phyloP scores from a whole-genome alignment of 2,888 invertebrate genomes.

The Drosophila ezoana region DNA sequence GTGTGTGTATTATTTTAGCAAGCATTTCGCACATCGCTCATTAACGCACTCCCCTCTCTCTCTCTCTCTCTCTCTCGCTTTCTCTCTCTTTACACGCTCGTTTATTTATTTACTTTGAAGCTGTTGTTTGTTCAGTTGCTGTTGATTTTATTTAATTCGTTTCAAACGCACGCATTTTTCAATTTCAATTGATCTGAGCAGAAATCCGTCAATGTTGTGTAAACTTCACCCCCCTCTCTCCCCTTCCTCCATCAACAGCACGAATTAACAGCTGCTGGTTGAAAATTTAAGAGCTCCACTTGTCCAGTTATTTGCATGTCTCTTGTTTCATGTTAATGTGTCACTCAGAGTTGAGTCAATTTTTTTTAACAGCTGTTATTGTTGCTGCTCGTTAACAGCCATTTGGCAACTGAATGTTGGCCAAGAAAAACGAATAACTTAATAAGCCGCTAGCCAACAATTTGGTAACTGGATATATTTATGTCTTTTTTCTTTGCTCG shows the following conservation, averaged over 20 bases:
- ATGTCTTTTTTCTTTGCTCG: conserved; percentile 32
- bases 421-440: conserved; percentile 46
- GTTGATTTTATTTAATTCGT: conserved; percentile 11
- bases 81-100: conserved; percentile 13
- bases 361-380: conserved; percentile 20
- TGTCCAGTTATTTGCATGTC: conserved; percentile 23
- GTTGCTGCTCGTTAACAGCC: conserved; percentile 37
- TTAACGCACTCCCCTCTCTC: not conserved
- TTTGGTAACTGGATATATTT: conserved; percentile 37
- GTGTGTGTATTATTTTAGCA: conserved; percentile 29
- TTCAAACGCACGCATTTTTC: conserved; percentile 28
- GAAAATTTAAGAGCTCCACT: conserved; percentile 25
- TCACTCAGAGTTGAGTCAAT: conserved; percentile 2
- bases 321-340: conserved; percentile 21
- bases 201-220: conserved; percentile 16
- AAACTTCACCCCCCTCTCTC: not conserved
- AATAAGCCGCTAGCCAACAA: conserved; percentile 44
- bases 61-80: not conserved
- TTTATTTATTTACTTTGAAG: conserved; percentile 42
- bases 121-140: conserved; percentile 40
- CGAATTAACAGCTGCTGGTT: conserved; percentile 38
- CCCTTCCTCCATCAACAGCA: not conserved
- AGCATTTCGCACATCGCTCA: conserved; percentile 7
- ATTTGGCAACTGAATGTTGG: conserved; percentile 54
- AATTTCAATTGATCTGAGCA: conserved; percentile 32